Conservation (phyloP, 1,140 invertebrate genomes). For the Pseudomyrmex flavicornis region DNA sequence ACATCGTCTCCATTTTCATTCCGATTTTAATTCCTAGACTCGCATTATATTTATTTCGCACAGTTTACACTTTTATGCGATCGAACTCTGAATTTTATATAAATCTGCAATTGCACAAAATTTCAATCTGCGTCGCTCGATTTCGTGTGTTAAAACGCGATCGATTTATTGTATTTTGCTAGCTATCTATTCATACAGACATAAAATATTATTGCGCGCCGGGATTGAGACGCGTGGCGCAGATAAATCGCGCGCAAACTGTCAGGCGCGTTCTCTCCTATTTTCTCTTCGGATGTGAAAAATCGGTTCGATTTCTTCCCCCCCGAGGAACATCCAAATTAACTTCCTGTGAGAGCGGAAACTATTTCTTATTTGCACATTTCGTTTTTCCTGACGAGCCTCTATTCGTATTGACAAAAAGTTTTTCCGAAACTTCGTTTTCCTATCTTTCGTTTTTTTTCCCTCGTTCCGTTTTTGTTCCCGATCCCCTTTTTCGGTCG, state of each 20-base stretch:
- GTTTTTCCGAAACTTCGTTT: conserved; percentile 34
- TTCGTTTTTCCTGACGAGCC: conserved; percentile 32
- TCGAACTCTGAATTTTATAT: no score
- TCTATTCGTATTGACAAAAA: conserved; percentile 7
- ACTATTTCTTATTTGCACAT: conserved; percentile 48
- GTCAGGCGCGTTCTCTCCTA: background rate
- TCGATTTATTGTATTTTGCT: conserved; percentile 13
- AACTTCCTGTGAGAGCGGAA: conserved; percentile 35
- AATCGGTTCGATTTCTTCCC: conserved; percentile 22
- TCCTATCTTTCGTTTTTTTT: no score
- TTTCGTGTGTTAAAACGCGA: conserved; percentile 1
- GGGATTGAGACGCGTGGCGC: background rate
- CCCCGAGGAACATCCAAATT: conserved; percentile 12
- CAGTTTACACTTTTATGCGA: no score
- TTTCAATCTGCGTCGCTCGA: background rate
- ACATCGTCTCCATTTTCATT: no score
- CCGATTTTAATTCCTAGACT: no score
- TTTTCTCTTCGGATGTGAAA: conserved; percentile 20
- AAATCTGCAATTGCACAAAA: background rate
- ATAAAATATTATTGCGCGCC: conserved; percentile 34
- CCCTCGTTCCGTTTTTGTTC: no score
- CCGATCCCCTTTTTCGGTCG: no score
- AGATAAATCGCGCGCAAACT: conserved; percentile 27
- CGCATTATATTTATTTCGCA: no score
- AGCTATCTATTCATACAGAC: background rate